phyloP scores from a whole-genome alignment of 1,140 invertebrate genomes.

The Alviniconcha marisindica region DNA sequence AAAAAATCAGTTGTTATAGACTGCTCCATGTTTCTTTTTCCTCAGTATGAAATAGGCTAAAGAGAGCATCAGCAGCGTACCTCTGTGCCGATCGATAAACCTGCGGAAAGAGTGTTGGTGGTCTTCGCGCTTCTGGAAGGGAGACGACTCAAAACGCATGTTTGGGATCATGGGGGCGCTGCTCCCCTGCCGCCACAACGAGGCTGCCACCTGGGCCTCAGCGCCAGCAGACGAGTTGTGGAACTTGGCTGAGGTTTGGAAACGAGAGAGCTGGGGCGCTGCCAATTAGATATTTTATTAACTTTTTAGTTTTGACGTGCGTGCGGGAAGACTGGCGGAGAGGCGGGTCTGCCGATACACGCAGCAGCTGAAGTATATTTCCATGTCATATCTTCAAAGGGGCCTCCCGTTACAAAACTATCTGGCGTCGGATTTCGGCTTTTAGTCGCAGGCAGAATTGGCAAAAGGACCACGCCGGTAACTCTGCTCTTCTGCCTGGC shows the following conservation, averaged over 20 bases:
- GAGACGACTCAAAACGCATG: constrained; percentile 6
- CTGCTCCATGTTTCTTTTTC: too few species aligned
- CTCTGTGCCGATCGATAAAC: not conserved
- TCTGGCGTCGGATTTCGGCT: constrained; percentile 8
- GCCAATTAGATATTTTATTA: constrained; percentile 37
- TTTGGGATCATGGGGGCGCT: not conserved
- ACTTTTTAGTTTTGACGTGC: constrained; percentile 23
- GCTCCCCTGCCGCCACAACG: not conserved
- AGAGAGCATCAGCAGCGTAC: too few species aligned
- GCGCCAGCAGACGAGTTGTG: not conserved
- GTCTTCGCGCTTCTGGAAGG: not conserved
- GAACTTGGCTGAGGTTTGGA: constrained; percentile 16
- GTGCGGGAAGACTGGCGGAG: not conserved
- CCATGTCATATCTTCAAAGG: constrained; percentile 34
- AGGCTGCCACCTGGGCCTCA: constrained; percentile 23
- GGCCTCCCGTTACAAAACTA: constrained; percentile 29
- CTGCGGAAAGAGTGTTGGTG: not conserved
- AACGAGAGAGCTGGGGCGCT: not conserved
- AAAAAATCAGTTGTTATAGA: too few species aligned
- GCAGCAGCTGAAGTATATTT: constrained; percentile 19
- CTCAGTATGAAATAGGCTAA: too few species aligned
- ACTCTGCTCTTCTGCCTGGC: constrained; percentile 8
- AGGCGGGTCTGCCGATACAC: not conserved
- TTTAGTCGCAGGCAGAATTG: not conserved
- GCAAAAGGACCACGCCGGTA: not conserved